These are phyloP conservation scores for Choloepus didactylus DNA, from an alignment of 2,797 vertebrate species.

Conservation along the genomic window DNA sequence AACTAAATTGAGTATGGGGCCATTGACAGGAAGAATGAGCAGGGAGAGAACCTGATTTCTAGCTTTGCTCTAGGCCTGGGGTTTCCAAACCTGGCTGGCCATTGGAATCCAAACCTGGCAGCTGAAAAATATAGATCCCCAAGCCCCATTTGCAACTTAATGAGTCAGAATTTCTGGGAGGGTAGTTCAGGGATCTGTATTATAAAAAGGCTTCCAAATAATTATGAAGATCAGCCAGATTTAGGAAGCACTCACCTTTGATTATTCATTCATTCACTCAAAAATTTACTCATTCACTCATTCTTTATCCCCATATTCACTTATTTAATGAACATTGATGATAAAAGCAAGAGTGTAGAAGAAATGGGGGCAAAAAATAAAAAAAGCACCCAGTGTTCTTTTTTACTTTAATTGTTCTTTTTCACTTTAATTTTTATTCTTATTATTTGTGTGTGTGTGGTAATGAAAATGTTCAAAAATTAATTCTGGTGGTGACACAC, in stretches of 20 bases:
- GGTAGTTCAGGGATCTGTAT: neutral
- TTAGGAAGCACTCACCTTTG: neutral
- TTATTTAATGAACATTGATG: neutral
- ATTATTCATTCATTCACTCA: slow-evolving; percentile 39
- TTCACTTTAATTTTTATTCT: no score
- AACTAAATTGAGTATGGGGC: neutral
- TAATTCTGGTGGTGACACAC: no score
- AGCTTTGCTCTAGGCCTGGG: neutral
- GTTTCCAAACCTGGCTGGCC: neutral
- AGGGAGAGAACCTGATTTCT: neutral
- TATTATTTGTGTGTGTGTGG: no score
- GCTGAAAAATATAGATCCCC: neutral
- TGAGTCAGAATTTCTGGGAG: neutral
- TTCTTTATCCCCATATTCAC: neutral
- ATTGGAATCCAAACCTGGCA: neutral
- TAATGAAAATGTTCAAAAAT: no score
- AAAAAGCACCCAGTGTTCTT: no score
- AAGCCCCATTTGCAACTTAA: neutral
- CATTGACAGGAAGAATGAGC: neutral
- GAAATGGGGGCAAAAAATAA: no score
- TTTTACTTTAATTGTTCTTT: no score
- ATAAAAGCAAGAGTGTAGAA: neutral
- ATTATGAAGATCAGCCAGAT: slow-evolving; percentile 34
- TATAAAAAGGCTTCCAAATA: neutral
- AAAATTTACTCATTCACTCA: neutral